Evolutionary conservation across 2,113 vertebrate genomes (phyloP).

Genomic region (Halcyon malimbica): DNA sequence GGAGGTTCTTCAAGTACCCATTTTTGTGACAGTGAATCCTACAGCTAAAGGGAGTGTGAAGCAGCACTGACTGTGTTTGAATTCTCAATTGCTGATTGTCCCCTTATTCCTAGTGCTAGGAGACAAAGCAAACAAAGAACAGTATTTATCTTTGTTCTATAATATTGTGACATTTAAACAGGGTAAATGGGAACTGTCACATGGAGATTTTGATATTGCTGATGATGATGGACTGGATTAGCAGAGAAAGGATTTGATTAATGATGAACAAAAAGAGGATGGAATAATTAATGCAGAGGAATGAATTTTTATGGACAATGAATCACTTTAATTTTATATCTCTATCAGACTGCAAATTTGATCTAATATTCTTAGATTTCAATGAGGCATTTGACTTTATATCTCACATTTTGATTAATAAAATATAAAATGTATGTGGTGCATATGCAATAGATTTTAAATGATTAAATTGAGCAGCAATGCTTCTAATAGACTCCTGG

Average conservation of each 20-base stretch:
- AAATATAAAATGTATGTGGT: not conserved
- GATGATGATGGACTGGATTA: not conserved
- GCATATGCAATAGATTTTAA: not conserved
- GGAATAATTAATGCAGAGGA: conserved; percentile 41
- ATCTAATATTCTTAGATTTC: conserved; percentile 16
- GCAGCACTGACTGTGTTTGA: not conserved
- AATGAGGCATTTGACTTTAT: conserved; percentile 8
- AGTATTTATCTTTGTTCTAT: conserved; percentile 5
- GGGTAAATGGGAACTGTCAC: not conserved
- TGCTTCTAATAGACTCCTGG: not conserved
- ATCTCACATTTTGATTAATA: conserved; percentile 26
- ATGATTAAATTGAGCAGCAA: not conserved
- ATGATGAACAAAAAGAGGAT: not conserved
- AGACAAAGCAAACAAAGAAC: conserved; percentile 34
- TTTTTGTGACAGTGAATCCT: not conserved
- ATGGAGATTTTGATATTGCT: not conserved
- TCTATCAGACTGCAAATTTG: not conserved
- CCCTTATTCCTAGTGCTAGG: not conserved
- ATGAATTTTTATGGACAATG: not conserved
- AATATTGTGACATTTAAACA: conserved; percentile 18
- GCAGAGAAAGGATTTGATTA: conserved; percentile 5
- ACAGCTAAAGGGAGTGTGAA: not conserved
- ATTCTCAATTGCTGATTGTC: not conserved
- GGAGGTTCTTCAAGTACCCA: not conserved
- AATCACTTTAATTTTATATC: conserved; percentile 13